These are phyloP conservation scores for Nyctereutes procyonoides DNA, from an alignment of 2,113 vertebrate species.

Conservation along the genomic window DNA sequence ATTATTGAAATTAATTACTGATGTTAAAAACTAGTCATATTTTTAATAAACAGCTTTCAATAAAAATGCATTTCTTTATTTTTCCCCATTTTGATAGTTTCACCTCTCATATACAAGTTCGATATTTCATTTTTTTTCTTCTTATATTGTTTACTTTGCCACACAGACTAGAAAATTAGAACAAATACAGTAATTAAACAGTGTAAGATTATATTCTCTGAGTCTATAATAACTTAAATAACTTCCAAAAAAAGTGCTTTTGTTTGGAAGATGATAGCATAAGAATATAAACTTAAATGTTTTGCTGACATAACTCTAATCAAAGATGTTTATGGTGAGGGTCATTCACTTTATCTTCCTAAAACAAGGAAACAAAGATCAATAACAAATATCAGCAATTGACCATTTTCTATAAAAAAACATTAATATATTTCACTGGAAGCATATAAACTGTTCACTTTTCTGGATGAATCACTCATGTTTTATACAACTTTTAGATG, in stretches of 20 bases:
- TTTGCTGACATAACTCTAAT: not conserved
- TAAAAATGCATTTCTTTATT: not conserved
- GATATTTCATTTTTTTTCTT: not conserved
- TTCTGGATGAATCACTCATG: conserved; percentile 57
- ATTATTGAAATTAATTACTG: not conserved
- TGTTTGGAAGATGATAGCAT: conserved; percentile 55
- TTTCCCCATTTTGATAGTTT: conserved; percentile 12
- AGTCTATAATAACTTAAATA: conserved; percentile 77
- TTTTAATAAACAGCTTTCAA: conserved; percentile 34
- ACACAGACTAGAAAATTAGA: conserved; percentile 16
- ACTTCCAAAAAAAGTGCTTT: conserved; percentile 70
- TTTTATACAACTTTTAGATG: conserved; percentile 67
- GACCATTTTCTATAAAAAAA: conserved; percentile 14
- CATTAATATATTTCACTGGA: conserved; percentile 68
- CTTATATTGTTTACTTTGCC: conserved; percentile 11
- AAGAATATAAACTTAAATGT: conserved; percentile 50
- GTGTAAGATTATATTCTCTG: conserved; percentile 53
- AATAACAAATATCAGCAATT: not conserved
- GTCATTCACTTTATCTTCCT: conserved; percentile 34
- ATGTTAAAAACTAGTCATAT: not conserved
- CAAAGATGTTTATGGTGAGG: not conserved
- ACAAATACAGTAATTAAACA: conserved; percentile 57
- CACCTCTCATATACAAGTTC: not conserved
- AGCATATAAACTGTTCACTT: conserved; percentile 57
- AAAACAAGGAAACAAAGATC: conserved; percentile 22